Evolutionary conservation across 2,113 vertebrate species (phyloP).

Genomic region (Elaphurus davidianus): DNA sequence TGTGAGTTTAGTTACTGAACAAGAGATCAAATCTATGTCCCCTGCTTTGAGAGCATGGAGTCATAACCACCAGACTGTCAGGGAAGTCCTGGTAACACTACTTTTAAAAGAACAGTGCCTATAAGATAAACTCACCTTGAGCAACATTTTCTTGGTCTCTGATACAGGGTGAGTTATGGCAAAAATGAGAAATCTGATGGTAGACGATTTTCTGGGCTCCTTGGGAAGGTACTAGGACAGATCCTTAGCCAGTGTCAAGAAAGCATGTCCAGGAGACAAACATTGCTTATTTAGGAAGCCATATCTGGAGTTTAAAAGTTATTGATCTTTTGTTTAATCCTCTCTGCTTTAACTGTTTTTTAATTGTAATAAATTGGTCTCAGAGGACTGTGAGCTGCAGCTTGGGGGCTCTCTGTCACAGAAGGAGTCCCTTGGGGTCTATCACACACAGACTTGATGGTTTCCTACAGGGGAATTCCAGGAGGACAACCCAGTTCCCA

Average conservation of each 20-base stretch:
- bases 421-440: background rate
- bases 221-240: too few relatives aligned
- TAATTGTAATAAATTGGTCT: slow-evolving; percentile 32
- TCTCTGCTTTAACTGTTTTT: slow-evolving; percentile 1
- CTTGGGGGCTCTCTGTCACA: background rate
- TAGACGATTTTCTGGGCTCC: background rate
- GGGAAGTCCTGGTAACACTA: background rate
- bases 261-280: background rate
- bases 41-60: background rate
- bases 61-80: background rate
- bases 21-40: background rate
- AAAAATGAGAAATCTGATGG: background rate
- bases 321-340: slow-evolving; percentile 10
- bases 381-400: background rate
- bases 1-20: background rate
- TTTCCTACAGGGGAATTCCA: background rate
- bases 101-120: background rate
- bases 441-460: background rate
- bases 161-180: background rate
- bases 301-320: slow-evolving; percentile 28
- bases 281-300: background rate
- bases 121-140: background rate
- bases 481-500: background rate
- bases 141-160: background rate
- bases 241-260: background rate